These are phyloP conservation scores for Penaeus monodon DNA, from an alignment of 2,888 invertebrate genomes.

Conservation along the genomic window DNA sequence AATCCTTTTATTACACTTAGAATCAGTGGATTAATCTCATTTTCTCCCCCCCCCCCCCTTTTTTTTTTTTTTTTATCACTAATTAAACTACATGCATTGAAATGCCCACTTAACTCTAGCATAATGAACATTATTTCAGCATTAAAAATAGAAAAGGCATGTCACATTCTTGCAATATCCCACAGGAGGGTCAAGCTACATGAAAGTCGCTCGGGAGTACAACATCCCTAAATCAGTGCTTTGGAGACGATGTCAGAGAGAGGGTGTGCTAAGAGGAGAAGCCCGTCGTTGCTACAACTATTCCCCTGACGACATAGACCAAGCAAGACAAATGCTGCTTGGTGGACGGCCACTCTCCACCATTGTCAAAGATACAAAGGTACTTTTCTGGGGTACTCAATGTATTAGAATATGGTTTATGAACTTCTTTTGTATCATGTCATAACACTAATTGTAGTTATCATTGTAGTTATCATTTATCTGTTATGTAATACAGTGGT, in stretches of 20 bases:
- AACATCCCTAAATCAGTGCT: constrained; percentile 52
- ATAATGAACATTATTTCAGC: too few relatives aligned
- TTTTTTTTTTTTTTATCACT: too few relatives aligned
- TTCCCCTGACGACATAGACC: constrained; percentile 5
- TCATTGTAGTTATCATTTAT: not conserved
- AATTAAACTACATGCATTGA: too few relatives aligned
- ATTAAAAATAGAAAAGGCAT: too few relatives aligned
- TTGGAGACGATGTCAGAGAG: constrained; percentile 48
- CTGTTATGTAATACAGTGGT: not conserved
- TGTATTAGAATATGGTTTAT: too few relatives aligned
- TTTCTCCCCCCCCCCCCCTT: not conserved
- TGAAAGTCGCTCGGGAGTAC: constrained; percentile 50
- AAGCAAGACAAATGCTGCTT: constrained; percentile 35
- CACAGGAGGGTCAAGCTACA: constrained; percentile 47
- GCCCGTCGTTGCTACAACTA: constrained; percentile 26
- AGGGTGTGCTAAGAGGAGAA: not conserved
- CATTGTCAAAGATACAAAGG: constrained; percentile 43
- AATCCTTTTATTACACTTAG: too few relatives aligned
- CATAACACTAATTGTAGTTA: not conserved
- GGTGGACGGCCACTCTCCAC: constrained; percentile 30
- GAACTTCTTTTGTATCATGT: too few relatives aligned
- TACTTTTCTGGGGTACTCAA: not conserved
- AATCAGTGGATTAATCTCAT: too few relatives aligned
- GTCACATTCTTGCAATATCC: too few relatives aligned
- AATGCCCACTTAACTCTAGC: too few relatives aligned